Evolutionary conservation across 1,140 invertebrate genomes (phyloP).

Genomic region (Calephelis nemesis): DNA sequence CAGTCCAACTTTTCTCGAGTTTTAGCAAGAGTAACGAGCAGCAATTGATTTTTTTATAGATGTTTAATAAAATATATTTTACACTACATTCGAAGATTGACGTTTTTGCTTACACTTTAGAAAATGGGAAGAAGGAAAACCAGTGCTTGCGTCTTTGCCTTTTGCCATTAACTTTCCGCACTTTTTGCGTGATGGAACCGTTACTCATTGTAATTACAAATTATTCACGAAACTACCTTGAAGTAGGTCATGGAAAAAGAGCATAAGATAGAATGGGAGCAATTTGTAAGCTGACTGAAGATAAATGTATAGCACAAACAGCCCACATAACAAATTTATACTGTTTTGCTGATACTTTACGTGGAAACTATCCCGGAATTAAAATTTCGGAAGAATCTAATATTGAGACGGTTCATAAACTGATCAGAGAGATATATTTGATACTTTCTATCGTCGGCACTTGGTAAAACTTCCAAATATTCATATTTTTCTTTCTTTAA

Average conservation of each 20-base stretch:
- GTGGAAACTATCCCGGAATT: conserved; percentile 34
- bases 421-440: too few species aligned
- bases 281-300: conserved; percentile 29
- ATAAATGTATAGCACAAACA: conserved; percentile 32
- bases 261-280: conserved; percentile 22
- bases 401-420: conserved; percentile 22
- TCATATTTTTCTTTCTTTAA: too few species aligned
- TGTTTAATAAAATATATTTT: neutral
- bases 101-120: neutral
- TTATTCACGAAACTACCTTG: neutral
- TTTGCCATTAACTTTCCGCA: neutral
- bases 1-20: too few species aligned
- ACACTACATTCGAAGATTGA: neutral
- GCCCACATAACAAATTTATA: conserved; percentile 38
- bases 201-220: neutral
- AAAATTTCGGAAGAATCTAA: conserved; percentile 28
- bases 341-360: conserved; percentile 35
- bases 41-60: neutral
- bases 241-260: neutral
- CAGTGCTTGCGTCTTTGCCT: neutral
- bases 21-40: too few species aligned
- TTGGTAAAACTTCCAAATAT: too few species aligned
- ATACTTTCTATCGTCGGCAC: too few species aligned
- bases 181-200: neutral
- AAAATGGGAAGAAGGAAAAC: conserved; percentile 24